Conservation (phyloP, 1,140 invertebrate genomes). For the Bradysia coprophila region DNA sequence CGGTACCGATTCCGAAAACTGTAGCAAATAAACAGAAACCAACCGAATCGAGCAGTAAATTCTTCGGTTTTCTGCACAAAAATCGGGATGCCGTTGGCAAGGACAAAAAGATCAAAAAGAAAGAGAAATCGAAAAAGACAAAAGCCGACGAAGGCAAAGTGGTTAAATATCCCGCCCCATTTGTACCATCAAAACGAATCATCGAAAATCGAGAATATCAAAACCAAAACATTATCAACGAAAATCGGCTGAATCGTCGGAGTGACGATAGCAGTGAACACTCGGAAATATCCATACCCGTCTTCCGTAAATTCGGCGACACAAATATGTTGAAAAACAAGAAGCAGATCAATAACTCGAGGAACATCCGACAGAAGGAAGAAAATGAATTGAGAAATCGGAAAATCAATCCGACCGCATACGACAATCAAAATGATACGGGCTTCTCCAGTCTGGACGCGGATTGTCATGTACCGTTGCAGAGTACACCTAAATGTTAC, state of each 20-base stretch:
- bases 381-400: background rate
- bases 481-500: background rate
- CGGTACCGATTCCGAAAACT: no score
- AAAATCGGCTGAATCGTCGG: background rate
- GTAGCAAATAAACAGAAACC: no score
- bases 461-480: background rate
- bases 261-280: background rate
- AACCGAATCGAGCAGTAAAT: no score
- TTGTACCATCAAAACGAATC: constrained; percentile 2
- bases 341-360: constrained; percentile 1
- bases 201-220: constrained; percentile 3
- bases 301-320: constrained; percentile 1
- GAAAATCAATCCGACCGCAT: background rate
- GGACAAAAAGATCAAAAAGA: background rate
- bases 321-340: constrained; percentile 1
- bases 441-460: background rate
- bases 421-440: background rate
- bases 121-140: background rate
- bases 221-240: background rate
- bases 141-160: background rate
- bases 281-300: background rate
- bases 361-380: background rate
- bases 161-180: background rate
- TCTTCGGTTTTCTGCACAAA: no score
- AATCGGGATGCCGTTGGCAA: background rate